phyloP scores from a whole-genome alignment of 2,113 vertebrate genomes.

The Anolis carolinensis region DNA sequence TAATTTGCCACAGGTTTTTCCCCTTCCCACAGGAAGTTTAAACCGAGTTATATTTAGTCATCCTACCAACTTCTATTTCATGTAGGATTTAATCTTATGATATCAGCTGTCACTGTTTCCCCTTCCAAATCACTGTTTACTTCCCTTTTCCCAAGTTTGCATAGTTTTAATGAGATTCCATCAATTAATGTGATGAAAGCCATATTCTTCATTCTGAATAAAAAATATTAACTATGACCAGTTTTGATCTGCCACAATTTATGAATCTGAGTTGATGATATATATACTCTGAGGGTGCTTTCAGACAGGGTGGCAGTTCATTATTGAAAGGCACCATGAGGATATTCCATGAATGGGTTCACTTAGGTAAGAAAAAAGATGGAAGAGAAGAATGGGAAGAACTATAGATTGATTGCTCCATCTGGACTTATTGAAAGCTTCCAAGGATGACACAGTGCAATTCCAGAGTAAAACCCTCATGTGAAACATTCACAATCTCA shows the following conservation, averaged over 20 bases:
- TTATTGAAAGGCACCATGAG: neutral
- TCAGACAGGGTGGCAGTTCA: neutral
- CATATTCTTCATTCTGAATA: neutral
- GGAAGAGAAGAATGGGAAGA: neutral
- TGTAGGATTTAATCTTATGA: neutral
- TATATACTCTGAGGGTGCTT: neutral
- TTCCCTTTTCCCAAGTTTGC: neutral
- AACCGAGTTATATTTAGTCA: neutral
- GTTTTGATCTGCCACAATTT: slow-evolving; percentile 19
- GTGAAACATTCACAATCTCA: neutral
- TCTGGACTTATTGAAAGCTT: neutral
- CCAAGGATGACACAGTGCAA: neutral
- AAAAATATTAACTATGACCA: neutral
- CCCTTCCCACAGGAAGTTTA: slow-evolving; percentile 22
- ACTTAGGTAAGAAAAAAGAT: neutral
- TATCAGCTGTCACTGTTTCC: neutral
- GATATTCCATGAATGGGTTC: neutral
- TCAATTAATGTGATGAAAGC: neutral
- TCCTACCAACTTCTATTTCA: neutral
- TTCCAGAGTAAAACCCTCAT: neutral
- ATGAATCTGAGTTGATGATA: neutral
- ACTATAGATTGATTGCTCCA: neutral
- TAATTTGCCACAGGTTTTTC: neutral
- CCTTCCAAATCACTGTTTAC: neutral
- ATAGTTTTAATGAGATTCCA: neutral